Percentiles rank a stretch among this genome's conserved stretches.
Evolutionary conservation across 1,140 invertebrate genomes (phyloP).

Genomic region (Drosophila ogumai): DNA sequence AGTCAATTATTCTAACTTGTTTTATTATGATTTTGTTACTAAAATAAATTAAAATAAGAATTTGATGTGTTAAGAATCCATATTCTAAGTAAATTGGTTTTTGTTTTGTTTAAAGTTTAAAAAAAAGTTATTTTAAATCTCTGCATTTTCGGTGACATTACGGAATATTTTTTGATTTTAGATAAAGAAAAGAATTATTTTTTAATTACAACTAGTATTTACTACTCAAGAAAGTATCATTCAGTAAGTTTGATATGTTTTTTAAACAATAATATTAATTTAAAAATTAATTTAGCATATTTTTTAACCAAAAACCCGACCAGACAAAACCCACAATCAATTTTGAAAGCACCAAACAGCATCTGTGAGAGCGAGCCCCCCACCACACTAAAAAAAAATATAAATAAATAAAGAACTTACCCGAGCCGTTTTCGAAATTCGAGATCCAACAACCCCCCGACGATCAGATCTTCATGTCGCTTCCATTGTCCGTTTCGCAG

Average conservation of each 20-base stretch:
- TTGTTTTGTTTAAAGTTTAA: too few relatives aligned
- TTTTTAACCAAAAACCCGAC: neutral
- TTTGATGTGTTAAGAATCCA: too few relatives aligned
- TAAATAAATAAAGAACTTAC: constrained; percentile 8
- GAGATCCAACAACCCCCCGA: constrained; percentile 34
- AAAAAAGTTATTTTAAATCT: neutral
- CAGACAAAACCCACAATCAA: neutral
- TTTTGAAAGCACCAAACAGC: neutral
- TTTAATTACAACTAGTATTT: neutral
- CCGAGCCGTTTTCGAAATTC: constrained; percentile 57
- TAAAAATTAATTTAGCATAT: neutral
- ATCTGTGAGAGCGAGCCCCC: constrained; percentile 28
- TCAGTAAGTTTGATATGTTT: neutral
- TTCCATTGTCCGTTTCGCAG: constrained; percentile 84
- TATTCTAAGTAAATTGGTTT: too few relatives aligned
- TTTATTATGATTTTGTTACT: neutral
- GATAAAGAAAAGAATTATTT: too few relatives aligned
- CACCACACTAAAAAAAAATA: neutral
- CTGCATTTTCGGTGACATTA: neutral
- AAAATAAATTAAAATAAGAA: too few relatives aligned
- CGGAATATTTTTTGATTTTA: too few relatives aligned
- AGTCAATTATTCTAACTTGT: neutral
- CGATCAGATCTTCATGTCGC: constrained; percentile 67
- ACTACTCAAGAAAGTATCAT: neutral
- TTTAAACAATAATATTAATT: neutral